phyloP scores from a whole-genome alignment of 2,113 vertebrate species.

The Aldabrachelys gigantea region DNA sequence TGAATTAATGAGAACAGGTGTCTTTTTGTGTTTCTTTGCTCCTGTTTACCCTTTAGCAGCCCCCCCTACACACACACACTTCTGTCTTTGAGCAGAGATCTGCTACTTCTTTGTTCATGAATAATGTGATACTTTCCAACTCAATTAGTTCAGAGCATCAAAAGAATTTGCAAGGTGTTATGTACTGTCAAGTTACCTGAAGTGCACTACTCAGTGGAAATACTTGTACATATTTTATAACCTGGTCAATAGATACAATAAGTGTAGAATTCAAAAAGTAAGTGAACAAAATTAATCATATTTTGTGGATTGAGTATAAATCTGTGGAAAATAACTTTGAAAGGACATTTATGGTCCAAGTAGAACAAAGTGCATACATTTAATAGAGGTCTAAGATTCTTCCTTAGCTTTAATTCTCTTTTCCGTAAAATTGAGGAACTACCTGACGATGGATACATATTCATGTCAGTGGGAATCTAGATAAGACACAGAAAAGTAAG shows the following conservation, averaged over 20 bases:
- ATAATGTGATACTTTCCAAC: slow-evolving; percentile 4
- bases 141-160: neutral
- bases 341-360: neutral
- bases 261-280: neutral
- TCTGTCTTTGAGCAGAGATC: neutral
- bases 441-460: neutral
- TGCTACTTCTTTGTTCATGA: slow-evolving; percentile 12
- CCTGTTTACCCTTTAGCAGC: neutral
- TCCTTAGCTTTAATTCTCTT: neutral
- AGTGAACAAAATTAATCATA: neutral
- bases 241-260: neutral
- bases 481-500: neutral
- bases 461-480: neutral
- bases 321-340: neutral
- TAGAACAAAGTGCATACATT: neutral
- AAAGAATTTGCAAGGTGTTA: neutral
- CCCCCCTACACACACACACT: neutral
- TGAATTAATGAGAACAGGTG: slow-evolving; percentile 54
- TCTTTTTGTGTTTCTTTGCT: slow-evolving; percentile 37
- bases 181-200: neutral
- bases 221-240: fast-evolving
- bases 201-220: neutral
- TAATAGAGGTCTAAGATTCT: neutral
- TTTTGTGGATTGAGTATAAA: neutral
- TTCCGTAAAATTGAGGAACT: neutral